A percentile compares a stretch with the other conserved stretches of the same genome.
Conservation (phyloP, 2,113 vertebrate genomes). For the Uropsilus gracilis region DNA sequence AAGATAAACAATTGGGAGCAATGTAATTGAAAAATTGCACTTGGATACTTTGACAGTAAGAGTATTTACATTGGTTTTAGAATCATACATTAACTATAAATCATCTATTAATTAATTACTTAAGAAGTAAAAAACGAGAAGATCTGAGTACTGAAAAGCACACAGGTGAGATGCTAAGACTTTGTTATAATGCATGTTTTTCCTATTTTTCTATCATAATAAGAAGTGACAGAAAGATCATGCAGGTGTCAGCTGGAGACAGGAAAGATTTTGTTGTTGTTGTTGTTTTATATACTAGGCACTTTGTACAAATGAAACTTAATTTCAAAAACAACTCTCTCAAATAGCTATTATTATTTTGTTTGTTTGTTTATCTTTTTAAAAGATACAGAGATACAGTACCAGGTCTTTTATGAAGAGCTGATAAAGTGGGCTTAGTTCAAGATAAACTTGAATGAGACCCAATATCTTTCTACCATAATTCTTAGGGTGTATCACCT, state of each 20-base stretch:
- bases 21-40: background rate
- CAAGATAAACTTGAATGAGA: background rate
- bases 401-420: background rate
- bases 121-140: background rate
- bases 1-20: background rate
- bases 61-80: background rate
- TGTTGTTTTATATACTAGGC: background rate
- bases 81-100: background rate
- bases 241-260: background rate
- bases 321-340: background rate
- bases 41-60: background rate
- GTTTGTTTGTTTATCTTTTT: too few species aligned
- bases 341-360: background rate
- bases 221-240: background rate
- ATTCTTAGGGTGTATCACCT: conserved; percentile 67
- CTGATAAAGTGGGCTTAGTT: background rate
- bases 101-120: background rate
- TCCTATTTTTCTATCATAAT: conserved; percentile 41
- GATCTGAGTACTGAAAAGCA: too few species aligned
- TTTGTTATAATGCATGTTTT: conserved; percentile 41
- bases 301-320: background rate
- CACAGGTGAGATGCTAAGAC: conserved; percentile 37
- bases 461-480: background rate
- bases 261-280: background rate
- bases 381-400: background rate